Base-by-base conservation (phyloP, 2,113 vertebrate genomes). In the Azemiops feae region DNA sequence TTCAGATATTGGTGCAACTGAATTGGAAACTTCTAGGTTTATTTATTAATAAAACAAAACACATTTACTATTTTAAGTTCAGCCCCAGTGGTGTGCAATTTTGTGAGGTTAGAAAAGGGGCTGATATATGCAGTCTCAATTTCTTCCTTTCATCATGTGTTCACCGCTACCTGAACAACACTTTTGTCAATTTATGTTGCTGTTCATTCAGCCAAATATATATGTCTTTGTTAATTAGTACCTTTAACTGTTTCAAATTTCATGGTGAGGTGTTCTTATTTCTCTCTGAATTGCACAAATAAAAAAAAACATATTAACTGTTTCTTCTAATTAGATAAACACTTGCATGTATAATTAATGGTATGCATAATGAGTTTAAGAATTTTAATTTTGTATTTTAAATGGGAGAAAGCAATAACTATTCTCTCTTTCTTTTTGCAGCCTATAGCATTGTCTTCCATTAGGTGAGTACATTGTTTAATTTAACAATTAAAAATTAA, bases 381-480 rank as follows among this genome's bases (percentile, higher is more conserved):
- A 60, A 25, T 91, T 52, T 74, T 50, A 3, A 47, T 57, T 22
- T 89, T 88, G 52, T 53, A 50, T 92, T 64, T 92, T 64, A 3
- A 92, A 74, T 74, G 23, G 16, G 2, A 23, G 39, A 52, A 88
- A 81, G 50, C 23, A 25, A 4, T 52, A 92, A 34, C 16, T 54
- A 20, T 85, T 89, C 12, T 50, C 34, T 69, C 7, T 52, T 45
- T 89, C 45, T 27, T 25, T 60, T 93, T 93, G 34, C 45, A 93
- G 92, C 92, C 89, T 93, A 93, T 93, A 90, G 92, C 92, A 85
- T 87, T 57, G 11, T 93, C 43, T 86, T 50, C 55, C n/a, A 64
- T n/a, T 60, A 52, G 88, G 92, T 93, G 89, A 93, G 88, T 93
- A 93, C 45, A 58, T 11, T 86, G n/a, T 34, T 50, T 47, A 54